Conservation (phyloP, 2,113 vertebrate genomes). For the Engystomops pustulosus region DNA sequence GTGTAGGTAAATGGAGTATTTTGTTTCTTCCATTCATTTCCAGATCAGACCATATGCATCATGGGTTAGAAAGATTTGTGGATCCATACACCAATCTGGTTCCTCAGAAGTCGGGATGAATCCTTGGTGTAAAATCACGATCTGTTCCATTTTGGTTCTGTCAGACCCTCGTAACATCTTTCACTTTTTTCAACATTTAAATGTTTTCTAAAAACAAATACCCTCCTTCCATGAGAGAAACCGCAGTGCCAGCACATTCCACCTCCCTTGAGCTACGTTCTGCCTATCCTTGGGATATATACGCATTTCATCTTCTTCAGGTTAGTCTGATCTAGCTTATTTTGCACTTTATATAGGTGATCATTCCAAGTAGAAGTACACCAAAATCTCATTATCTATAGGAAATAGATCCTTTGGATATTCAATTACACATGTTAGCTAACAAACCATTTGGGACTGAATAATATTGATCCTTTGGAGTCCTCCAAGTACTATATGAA, state of each 20-base stretch:
- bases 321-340: conserved; percentile 9
- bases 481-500: neutral
- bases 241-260: conserved; percentile 21
- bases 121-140: neutral
- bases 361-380: neutral
- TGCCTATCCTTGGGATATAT: conserved; percentile 14
- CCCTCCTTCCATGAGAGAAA: neutral
- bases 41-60: neutral
- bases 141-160: neutral
- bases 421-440: too few species aligned
- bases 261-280: conserved; percentile 12
- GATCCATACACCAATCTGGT: neutral
- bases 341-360: conserved; percentile 26
- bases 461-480: neutral
- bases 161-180: neutral
- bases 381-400: neutral
- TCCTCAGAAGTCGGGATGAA: neutral
- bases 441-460: neutral
- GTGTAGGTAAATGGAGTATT: neutral
- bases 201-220: neutral
- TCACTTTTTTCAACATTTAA: neutral
- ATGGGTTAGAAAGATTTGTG: neutral
- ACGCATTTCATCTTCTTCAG: neutral
- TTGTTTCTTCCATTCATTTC: neutral
- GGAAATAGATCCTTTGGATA: neutral